Evolutionary conservation across 1,140 invertebrate genomes (phyloP).

Genomic region (Adelges cooleyi): DNA sequence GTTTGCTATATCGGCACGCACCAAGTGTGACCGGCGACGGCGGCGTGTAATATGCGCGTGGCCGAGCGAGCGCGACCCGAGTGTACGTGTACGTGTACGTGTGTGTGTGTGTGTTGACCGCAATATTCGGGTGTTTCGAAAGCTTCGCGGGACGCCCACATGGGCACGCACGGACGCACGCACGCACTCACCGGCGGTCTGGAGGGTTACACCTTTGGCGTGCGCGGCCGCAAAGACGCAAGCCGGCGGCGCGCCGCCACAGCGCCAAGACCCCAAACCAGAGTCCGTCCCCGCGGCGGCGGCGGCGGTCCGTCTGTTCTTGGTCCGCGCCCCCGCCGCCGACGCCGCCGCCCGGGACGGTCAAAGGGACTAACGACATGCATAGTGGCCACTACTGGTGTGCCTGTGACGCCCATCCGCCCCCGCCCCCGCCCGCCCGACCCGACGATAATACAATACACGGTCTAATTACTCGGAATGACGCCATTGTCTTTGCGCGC

Average conservation of each 20-base stretch:
- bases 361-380: not conserved
- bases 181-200: not conserved
- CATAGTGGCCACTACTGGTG: not conserved
- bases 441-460: not conserved
- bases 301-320: slow-evolving; percentile 30
- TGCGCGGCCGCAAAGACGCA: slow-evolving; percentile 25
- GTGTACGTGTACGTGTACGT: too few species aligned
- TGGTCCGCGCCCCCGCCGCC: slow-evolving; percentile 22
- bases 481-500: slow-evolving; percentile 21
- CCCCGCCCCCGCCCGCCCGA: not conserved
- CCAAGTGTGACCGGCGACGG: too few species aligned
- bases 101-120: slow-evolving; percentile 20
- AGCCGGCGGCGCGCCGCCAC: slow-evolving; percentile 12
- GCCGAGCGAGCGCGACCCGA: not conserved
- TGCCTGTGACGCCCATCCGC: not conserved
- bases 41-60: not conserved
- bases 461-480: slow-evolving; percentile 2
- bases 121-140: slow-evolving; percentile 19
- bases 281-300: slow-evolving; percentile 31
- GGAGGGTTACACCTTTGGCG: slow-evolving; percentile 24
- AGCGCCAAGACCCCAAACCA: slow-evolving; percentile 20
- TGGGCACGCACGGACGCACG: slow-evolving; percentile 21
- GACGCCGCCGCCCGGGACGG: not conserved
- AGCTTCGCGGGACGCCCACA: slow-evolving; percentile 20
- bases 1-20: too few species aligned